Percentiles rank a stretch among this genome's conserved stretches.
phyloP scores from a whole-genome alignment of 23 tunicate genomes.

The Trididemnum miniatum region DNA sequence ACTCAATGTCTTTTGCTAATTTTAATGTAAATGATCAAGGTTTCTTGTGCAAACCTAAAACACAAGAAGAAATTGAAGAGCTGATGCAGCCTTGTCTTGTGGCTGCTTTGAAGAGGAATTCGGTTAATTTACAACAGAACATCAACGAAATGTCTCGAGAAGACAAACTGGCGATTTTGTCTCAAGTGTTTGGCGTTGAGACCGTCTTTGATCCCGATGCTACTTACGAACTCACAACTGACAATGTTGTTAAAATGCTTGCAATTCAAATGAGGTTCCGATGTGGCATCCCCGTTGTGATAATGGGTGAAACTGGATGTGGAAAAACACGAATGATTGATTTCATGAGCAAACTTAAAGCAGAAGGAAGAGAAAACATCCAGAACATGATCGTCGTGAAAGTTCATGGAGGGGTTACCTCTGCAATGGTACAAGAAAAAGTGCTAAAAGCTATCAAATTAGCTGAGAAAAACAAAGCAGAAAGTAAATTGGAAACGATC shows the following conservation, averaged over 20 bases:
- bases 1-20: constrained; percentile 57
- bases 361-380: neutral
- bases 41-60: constrained; percentile 37
- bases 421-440: constrained; percentile 27
- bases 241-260: constrained; percentile 64
- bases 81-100: constrained; percentile 22
- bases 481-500: constrained; percentile 11
- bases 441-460: constrained; percentile 15
- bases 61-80: neutral
- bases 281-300: constrained; percentile 62
- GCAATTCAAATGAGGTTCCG: constrained; percentile 72
- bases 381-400: constrained; percentile 46
- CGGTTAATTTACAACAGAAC: constrained; percentile 24
- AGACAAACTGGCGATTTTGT: constrained; percentile 36
- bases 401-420: constrained; percentile 62
- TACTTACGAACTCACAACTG: constrained; percentile 70
- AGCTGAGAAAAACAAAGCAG: constrained; percentile 17
- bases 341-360: constrained; percentile 58
- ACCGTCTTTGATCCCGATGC: constrained; percentile 49
- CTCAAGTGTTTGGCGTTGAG: constrained; percentile 36
- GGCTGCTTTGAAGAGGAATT: constrained; percentile 11
- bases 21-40: constrained; percentile 47
- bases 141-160: constrained; percentile 34
- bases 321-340: constrained; percentile 80
- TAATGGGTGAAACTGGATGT: constrained; percentile 82